Percentiles rank a stretch among this genome's conserved stretches.
Evolutionary conservation across 2,888 invertebrate genomes (phyloP).

Genomic region (Hypercompe scribonia): DNA sequence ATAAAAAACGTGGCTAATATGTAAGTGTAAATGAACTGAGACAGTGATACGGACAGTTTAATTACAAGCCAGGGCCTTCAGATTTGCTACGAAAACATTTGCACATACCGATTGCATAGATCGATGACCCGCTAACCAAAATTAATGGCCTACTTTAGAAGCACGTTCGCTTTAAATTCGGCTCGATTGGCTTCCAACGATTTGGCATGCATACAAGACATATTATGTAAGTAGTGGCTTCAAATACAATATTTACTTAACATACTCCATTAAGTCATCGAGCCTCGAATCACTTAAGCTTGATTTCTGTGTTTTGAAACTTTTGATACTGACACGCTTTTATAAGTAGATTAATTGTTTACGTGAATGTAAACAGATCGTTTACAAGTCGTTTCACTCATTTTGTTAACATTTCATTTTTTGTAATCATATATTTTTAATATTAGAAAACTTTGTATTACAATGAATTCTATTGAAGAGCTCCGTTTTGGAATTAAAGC

Average conservation of each 20-base stretch:
- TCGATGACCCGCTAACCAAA: slow-evolving; percentile 27
- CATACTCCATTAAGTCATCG: slow-evolving; percentile 32
- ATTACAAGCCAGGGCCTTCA: slow-evolving; percentile 1
- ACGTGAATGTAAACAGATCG: too few relatives aligned
- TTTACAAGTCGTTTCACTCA: too few relatives aligned
- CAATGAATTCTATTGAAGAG: not conserved
- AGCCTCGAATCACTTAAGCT: slow-evolving; percentile 14
- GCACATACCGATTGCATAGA: slow-evolving; percentile 21
- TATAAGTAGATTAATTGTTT: too few relatives aligned
- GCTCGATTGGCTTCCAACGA: slow-evolving; percentile 17
- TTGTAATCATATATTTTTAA: not conserved
- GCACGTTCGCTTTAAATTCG: slow-evolving; percentile 27
- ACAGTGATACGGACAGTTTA: not conserved
- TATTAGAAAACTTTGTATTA: not conserved
- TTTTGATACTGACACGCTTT: too few relatives aligned
- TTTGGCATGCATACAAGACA: slow-evolving; percentile 31
- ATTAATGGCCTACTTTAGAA: slow-evolving; percentile 33
- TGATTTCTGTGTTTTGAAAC: too few relatives aligned
- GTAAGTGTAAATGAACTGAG: not conserved
- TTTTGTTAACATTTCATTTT: too few relatives aligned
- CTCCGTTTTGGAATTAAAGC: not conserved
- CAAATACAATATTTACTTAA: slow-evolving; percentile 33
- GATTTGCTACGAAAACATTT: not conserved
- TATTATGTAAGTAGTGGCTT: slow-evolving; percentile 31
- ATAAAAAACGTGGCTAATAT: not conserved